A percentile compares a stretch with the other conserved stretches of the same genome.
Conservation (phyloP, 2,113 vertebrate species). For the Enhydra lutris region DNA sequence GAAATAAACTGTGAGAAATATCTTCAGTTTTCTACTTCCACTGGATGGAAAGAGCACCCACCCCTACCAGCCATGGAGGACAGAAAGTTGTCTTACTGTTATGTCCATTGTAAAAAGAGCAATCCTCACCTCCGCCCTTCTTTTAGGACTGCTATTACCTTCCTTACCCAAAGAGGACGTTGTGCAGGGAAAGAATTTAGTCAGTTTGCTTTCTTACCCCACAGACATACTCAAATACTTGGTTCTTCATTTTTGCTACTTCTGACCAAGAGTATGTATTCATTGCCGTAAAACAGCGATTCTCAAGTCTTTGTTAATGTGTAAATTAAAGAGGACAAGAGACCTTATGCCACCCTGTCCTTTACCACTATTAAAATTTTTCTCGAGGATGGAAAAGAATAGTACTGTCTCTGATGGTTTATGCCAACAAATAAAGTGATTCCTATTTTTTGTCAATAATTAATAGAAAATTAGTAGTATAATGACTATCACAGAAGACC, state of each 20-base stretch:
- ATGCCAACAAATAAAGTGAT: background rate
- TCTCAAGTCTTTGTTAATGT: slow-evolving; percentile 14
- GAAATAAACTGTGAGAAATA: background rate
- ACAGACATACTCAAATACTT: background rate
- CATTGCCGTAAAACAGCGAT: slow-evolving; percentile 10
- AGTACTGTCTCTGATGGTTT: background rate
- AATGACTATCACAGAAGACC: background rate
- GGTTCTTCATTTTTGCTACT: background rate
- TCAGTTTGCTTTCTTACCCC: background rate
- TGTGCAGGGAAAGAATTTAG: background rate
- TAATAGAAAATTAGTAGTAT: background rate
- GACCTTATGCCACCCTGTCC: background rate
- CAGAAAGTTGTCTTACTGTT: background rate
- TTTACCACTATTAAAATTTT: slow-evolving; percentile 10
- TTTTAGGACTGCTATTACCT: background rate
- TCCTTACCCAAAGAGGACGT: background rate
- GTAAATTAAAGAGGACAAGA: background rate
- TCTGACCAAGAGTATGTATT: background rate
- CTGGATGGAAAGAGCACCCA: background rate
- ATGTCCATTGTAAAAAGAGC: background rate
- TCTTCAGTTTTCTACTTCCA: background rate
- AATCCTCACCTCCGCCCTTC: background rate
- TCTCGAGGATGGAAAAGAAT: background rate
- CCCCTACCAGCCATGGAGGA: background rate
- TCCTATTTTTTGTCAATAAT: background rate